Evolutionary conservation across 2,888 invertebrate species (phyloP).

Genomic region (Sialis lutaria): DNA sequence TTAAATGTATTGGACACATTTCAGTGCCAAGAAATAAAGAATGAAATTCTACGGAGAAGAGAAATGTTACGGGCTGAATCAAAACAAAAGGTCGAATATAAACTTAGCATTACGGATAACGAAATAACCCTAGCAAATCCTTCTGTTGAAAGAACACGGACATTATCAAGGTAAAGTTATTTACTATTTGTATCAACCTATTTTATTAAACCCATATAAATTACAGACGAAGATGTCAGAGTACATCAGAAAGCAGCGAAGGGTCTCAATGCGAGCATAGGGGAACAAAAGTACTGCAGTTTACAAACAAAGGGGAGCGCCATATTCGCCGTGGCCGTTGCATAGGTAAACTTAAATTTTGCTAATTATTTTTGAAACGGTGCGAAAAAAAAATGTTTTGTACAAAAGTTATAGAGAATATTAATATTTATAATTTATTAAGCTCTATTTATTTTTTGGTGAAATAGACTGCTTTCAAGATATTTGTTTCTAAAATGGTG

Average conservation of each 20-base stretch:
- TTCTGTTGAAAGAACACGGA: constrained; percentile 17
- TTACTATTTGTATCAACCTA: background rate
- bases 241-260: constrained; percentile 37
- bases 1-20: constrained; percentile 9
- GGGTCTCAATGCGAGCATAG: constrained; percentile 34
- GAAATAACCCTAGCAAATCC: constrained; percentile 7
- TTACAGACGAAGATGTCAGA: constrained; percentile 22
- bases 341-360: constrained; percentile 31
- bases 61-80: constrained; percentile 57
- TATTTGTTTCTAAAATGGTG: too few relatives aligned
- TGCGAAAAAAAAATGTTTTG: too few relatives aligned
- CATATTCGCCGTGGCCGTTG: constrained; percentile 60
- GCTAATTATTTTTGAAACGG: too few relatives aligned
- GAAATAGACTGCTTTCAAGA: too few relatives aligned
- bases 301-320: constrained; percentile 33
- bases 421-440: too few relatives aligned
- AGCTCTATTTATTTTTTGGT: too few relatives aligned
- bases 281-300: constrained; percentile 33
- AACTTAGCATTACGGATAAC: constrained; percentile 8
- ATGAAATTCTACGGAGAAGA: constrained; percentile 61
- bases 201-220: background rate
- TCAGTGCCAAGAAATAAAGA: constrained; percentile 48
- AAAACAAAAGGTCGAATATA: constrained; percentile 28
- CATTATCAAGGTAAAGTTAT: constrained; percentile 15
- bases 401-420: too few relatives aligned